Conservation (phyloP, 53 echinoderm and acorn worm species). For the Crossaster papposus region DNA sequence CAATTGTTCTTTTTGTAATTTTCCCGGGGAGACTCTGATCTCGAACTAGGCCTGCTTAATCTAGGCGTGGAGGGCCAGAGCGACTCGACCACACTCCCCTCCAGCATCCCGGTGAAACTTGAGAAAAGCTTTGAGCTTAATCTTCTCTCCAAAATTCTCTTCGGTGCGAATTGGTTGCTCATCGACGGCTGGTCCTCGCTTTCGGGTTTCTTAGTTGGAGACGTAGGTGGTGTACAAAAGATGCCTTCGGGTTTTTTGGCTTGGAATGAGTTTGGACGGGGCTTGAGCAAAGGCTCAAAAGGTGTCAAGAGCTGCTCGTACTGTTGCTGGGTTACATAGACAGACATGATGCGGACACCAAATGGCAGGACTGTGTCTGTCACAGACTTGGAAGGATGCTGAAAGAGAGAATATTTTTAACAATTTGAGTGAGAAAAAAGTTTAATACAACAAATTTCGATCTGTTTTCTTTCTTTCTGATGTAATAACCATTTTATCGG, state of each 20-base stretch:
- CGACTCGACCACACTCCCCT: conserved; percentile 36
- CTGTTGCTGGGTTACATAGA: conserved; percentile 75
- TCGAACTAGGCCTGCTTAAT: background rate
- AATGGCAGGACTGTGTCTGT: conserved; percentile 70
- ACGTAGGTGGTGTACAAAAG: background rate
- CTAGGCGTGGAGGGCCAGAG: conserved; percentile 18
- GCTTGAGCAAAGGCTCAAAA: background rate
- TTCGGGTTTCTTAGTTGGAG: background rate
- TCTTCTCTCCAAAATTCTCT: conserved; percentile 30
- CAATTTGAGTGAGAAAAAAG: no score
- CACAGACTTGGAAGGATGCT: conserved; percentile 76
- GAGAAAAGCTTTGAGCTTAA: conserved; percentile 33
- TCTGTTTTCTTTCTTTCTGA: no score
- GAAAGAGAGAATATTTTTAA: conserved; percentile 8
- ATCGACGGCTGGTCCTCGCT: background rate
- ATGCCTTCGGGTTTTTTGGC: background rate
- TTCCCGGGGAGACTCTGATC: background rate
- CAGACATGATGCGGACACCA: conserved; percentile 78
- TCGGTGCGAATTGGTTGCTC: background rate
- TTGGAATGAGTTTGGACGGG: background rate
- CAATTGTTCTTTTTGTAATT: background rate
- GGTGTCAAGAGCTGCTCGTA: conserved; percentile 64
- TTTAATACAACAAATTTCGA: no score
- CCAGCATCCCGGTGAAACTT: conserved; percentile 46
- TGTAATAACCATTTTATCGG: no score